Evolutionary conservation across 2,888 invertebrate species (phyloP).

Genomic region (Dolichomitus sp.): DNA sequence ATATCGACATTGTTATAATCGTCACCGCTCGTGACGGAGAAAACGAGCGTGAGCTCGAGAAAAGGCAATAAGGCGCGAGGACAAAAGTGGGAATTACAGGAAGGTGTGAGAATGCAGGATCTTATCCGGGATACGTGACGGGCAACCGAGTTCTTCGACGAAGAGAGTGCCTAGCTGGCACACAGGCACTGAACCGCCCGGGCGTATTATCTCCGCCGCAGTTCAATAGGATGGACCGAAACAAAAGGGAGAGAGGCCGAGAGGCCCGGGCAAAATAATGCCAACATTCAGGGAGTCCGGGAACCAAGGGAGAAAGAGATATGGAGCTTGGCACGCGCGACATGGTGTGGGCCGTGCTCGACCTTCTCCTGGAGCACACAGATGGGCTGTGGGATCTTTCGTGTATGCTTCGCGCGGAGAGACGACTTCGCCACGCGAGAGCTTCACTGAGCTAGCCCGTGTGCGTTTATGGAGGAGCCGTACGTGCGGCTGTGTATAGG

Average conservation of each 20-base stretch:
- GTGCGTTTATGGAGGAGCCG: slow-evolving; percentile 59
- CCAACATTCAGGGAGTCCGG: slow-evolving; percentile 79
- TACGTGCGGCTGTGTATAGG: slow-evolving; percentile 38
- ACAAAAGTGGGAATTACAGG: slow-evolving; percentile 68
- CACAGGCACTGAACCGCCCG: slow-evolving; percentile 58
- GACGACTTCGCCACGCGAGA: slow-evolving; percentile 13
- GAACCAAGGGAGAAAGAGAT: slow-evolving; percentile 81
- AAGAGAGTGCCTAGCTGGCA: neutral
- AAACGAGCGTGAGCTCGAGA: slow-evolving; percentile 45
- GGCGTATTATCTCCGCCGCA: slow-evolving; percentile 81
- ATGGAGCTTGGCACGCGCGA: slow-evolving; percentile 69
- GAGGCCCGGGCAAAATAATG: slow-evolving; percentile 81
- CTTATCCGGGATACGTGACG: slow-evolving; percentile 68
- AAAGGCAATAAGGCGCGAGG: slow-evolving; percentile 64
- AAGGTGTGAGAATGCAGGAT: slow-evolving; percentile 66
- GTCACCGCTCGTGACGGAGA: neutral
- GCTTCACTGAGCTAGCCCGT: slow-evolving; percentile 22
- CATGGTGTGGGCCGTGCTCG: slow-evolving; percentile 51
- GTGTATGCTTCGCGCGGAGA: slow-evolving; percentile 34
- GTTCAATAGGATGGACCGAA: slow-evolving; percentile 84
- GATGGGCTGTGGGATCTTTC: slow-evolving; percentile 29
- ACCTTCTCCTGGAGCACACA: slow-evolving; percentile 46
- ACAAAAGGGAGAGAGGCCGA: slow-evolving; percentile 78
- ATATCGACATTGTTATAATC: neutral
- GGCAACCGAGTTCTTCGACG: slow-evolving; percentile 31